Conservation (phyloP, 2,113 vertebrate species). For the Bungarus multicinctus region DNA sequence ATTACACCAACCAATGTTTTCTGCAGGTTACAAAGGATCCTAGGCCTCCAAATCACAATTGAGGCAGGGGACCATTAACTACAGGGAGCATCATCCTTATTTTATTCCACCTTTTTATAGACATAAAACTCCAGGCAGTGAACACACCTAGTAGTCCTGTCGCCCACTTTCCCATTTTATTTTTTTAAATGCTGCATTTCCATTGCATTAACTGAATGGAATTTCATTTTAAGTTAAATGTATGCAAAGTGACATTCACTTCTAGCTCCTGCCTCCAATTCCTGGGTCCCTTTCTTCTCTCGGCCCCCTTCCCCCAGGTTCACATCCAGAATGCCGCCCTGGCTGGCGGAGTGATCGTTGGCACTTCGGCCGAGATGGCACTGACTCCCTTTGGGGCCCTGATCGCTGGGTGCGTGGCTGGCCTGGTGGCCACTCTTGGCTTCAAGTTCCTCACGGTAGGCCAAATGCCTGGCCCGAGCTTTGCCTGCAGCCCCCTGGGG, state of each 20-base stretch:
- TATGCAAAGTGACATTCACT: background rate
- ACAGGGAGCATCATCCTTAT: background rate
- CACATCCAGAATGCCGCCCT: conserved; percentile 90
- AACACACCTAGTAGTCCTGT: background rate
- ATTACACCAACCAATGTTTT: background rate
- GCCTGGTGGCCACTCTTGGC: conserved; percentile 81
- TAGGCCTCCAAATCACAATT: background rate
- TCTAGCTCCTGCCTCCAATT: no score
- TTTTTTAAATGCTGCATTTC: background rate
- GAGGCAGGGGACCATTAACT: background rate
- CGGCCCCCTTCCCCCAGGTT: conserved; percentile 64
- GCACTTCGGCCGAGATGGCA: conserved; percentile 92
- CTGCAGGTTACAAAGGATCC: background rate
- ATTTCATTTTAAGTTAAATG: background rate
- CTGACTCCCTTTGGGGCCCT: conserved; percentile 87
- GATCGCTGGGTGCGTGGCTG: conserved; percentile 81
- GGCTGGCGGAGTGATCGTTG: conserved; percentile 80
- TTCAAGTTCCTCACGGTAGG: conserved; percentile 85
- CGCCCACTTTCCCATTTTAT: background rate
- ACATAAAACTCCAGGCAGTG: background rate
- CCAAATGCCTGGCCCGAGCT: background rate
- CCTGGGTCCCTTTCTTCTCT: background rate
- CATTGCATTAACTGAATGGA: background rate
- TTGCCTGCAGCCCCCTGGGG: background rate
- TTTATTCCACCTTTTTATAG: background rate